Percentiles rank a stretch among this genome's conserved stretches.
phyloP scores from a whole-genome alignment of 2,797 vertebrate species.

The Accipiter minullus region DNA sequence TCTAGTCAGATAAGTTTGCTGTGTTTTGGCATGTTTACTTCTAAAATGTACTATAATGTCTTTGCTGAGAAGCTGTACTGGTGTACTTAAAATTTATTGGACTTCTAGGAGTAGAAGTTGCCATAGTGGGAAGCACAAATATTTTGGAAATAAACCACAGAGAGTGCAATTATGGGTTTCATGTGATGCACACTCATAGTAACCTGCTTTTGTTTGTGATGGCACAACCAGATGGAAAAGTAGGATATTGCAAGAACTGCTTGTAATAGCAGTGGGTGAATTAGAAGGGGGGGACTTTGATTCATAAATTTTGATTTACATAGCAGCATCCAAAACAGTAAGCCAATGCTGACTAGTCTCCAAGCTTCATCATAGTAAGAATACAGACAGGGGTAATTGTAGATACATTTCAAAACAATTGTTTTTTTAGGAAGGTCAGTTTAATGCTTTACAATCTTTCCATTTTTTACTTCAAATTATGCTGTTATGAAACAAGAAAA shows the following conservation, averaged over 20 bases:
- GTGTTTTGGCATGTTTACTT: neutral
- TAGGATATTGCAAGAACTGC: neutral
- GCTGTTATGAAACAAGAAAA: neutral
- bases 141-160: neutral
- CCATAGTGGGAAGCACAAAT: neutral
- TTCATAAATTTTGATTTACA: neutral
- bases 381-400: neutral
- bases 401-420: neutral
- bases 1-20: neutral
- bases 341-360: neutral
- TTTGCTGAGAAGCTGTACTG: neutral
- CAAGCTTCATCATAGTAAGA: neutral
- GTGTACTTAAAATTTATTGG: neutral
- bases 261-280: neutral
- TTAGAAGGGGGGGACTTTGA: neutral
- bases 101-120: neutral
- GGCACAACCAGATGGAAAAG: neutral
- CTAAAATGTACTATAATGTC: neutral
- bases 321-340: neutral
- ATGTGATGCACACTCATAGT: neutral
- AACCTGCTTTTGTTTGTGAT: neutral
- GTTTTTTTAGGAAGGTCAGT: neutral
- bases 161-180: neutral
- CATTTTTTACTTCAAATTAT: neutral
- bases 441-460: neutral